Base-by-base conservation (phyloP, 1,140 invertebrate genomes). In the Eriocheir sinensis region DNA sequence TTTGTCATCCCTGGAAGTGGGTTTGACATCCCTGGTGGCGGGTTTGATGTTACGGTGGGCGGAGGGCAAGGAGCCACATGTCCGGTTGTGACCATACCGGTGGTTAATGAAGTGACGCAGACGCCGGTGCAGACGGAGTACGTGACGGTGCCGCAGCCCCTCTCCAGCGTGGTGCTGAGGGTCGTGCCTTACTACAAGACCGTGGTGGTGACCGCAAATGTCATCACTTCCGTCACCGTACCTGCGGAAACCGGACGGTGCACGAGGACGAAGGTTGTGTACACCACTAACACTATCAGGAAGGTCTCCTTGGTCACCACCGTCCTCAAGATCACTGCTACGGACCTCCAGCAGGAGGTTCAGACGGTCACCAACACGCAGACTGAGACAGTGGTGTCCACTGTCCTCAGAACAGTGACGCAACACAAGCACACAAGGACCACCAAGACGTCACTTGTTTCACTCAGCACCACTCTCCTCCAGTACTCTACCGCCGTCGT, bases 71-170 rank as follows among this genome's bases (percentile, higher is more conserved):
- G 41, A 27, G 44, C 36, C 3, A 60, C 36, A 9, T 92, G 91
- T 34, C 91, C 72, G 2, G 79, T 38, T 0, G 72, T 83, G 72
- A 92, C 91, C 3, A 30, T 15, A 79, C 91, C 91, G n/a, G 91
- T 83, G 38, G n/a, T 92, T 27, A 48, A 72, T 8, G 91, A 92
- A 41, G 91, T 83, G 0, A 92, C 91, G 17, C 72, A 81, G 91
- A 92, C 91, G 17, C 79, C 27, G 79, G 21, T 92, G 6, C 41
- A 72, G 32, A 92, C 91, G 72, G 72, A 92, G 72, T 92, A 92
- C 38, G 91, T 92, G 72, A 92, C 91, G 30, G 91, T 92, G 38
- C 91, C 91, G 3, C 91, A 92, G 36, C 91, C 72, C 2, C 27
- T 92, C 2, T 27, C 91, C 3, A 81, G 4, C 4, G 30, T 92